Evolutionary conservation across 2,113 vertebrate genomes (phyloP).

Genomic region (Onychostoma macrolepis): DNA sequence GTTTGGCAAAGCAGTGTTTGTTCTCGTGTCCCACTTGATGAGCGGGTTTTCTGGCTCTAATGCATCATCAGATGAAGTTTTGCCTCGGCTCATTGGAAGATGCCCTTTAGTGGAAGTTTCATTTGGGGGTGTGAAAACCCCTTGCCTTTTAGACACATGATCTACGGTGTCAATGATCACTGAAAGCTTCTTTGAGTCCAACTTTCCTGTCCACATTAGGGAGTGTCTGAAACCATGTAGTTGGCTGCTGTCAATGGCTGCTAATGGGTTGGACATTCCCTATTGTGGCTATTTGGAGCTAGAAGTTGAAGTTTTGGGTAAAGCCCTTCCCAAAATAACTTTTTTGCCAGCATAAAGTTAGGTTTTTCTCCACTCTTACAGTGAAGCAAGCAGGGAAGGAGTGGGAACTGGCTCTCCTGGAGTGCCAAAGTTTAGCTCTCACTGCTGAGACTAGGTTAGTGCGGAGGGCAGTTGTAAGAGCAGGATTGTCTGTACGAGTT

Average conservation of each 20-base stretch:
- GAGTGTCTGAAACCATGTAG: not conserved
- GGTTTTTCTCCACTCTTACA: too few relatives aligned
- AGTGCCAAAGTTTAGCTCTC: not conserved
- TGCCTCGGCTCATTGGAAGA: not conserved
- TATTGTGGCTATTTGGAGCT: not conserved
- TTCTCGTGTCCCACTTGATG: too few relatives aligned
- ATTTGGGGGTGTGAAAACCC: not conserved
- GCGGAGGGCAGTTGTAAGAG: not conserved
- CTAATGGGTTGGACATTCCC: not conserved
- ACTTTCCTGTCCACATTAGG: not conserved
- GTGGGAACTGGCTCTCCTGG: too few relatives aligned
- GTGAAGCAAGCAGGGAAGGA: too few relatives aligned
- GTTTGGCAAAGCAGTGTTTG: too few relatives aligned
- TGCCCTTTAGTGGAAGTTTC: not conserved
- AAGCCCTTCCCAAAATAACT: too few relatives aligned
- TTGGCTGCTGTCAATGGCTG: not conserved
- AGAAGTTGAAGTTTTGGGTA: not conserved
- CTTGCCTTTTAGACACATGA: not conserved
- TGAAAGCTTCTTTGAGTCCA: not conserved
- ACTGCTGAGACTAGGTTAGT: not conserved
- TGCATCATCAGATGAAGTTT: not conserved
- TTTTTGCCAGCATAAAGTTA: too few relatives aligned
- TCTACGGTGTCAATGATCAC: not conserved
- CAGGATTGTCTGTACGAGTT: not conserved
- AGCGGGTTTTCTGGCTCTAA: not conserved